A percentile compares a stretch with the other conserved stretches of the same genome.
Evolutionary conservation across 2,888 invertebrate genomes (phyloP).

Genomic region (Ormyrus rosae): DNA sequence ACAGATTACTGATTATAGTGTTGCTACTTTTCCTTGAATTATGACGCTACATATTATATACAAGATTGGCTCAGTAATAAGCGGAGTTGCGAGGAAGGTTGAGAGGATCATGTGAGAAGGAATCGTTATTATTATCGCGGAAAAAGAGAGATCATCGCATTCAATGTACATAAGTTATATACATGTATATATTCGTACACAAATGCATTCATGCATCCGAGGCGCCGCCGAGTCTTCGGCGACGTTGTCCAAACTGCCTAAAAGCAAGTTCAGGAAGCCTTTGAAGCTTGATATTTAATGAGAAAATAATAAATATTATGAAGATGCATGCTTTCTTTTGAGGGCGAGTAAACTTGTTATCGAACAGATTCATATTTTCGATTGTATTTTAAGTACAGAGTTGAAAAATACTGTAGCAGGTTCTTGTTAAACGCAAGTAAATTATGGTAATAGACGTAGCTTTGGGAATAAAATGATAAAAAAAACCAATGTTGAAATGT

Average conservation of each 20-base stretch:
- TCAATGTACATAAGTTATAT: slow-evolving; percentile 46
- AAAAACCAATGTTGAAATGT: slow-evolving; percentile 9
- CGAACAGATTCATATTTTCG: slow-evolving; percentile 54
- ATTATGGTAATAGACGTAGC: slow-evolving; percentile 21
- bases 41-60: background rate
- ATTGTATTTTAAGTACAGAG: slow-evolving; percentile 54
- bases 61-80: no score
- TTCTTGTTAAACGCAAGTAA: slow-evolving; percentile 47
- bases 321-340: slow-evolving; percentile 48
- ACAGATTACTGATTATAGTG: slow-evolving; percentile 11
- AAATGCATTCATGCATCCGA: slow-evolving; percentile 25
- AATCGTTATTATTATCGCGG: slow-evolving; percentile 32
- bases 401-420: slow-evolving; percentile 28
- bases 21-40: slow-evolving; percentile 27
- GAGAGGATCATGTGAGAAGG: background rate
- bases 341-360: slow-evolving; percentile 48
- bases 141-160: slow-evolving; percentile 25
- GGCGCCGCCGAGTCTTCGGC: slow-evolving; percentile 28
- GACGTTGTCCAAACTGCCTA: slow-evolving; percentile 56
- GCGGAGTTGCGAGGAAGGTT: background rate
- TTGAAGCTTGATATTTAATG: slow-evolving; percentile 30
- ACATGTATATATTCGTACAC: slow-evolving; percentile 6
- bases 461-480: slow-evolving; percentile 1
- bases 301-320: slow-evolving; percentile 4
- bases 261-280: slow-evolving; percentile 56